Evolutionary conservation across 2,113 vertebrate genomes (phyloP).

Genomic region (Forbesichthys papilliferus): DNA sequence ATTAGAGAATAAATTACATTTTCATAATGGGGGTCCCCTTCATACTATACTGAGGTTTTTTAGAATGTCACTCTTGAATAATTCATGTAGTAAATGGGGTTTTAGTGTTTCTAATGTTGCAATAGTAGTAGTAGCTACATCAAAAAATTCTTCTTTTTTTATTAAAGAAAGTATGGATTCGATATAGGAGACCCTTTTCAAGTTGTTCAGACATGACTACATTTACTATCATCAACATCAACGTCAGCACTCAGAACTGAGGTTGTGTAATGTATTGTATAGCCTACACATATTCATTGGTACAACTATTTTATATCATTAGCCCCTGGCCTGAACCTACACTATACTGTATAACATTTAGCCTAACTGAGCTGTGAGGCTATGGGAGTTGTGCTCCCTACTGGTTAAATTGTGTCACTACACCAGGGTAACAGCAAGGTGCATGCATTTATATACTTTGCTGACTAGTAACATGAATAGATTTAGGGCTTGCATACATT

Average conservation of each 20-base stretch:
- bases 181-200: constrained; percentile 17
- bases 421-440: constrained; percentile 18
- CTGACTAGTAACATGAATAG: no score
- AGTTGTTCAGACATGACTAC: background rate
- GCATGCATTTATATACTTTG: no score
- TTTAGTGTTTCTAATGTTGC: constrained; percentile 21
- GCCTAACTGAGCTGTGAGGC: constrained; percentile 4
- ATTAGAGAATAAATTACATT: constrained; percentile 9
- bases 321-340: background rate
- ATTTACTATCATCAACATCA: no score
- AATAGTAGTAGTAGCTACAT: background rate
- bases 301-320: no score
- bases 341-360: background rate
- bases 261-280: no score
- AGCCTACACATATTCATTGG: no score
- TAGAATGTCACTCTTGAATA: constrained; percentile 18
- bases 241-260: no score
- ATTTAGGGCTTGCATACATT: no score
- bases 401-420: constrained; percentile 50
- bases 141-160: no score
- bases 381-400: constrained; percentile 63
- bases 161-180: background rate
- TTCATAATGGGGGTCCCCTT: constrained; percentile 37
- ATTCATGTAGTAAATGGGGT: constrained; percentile 37
- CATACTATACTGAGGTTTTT: constrained; percentile 34